These are phyloP conservation scores for Chlorodrepanis virens DNA, from an alignment of 2,113 vertebrate species.

Conservation along the genomic window DNA sequence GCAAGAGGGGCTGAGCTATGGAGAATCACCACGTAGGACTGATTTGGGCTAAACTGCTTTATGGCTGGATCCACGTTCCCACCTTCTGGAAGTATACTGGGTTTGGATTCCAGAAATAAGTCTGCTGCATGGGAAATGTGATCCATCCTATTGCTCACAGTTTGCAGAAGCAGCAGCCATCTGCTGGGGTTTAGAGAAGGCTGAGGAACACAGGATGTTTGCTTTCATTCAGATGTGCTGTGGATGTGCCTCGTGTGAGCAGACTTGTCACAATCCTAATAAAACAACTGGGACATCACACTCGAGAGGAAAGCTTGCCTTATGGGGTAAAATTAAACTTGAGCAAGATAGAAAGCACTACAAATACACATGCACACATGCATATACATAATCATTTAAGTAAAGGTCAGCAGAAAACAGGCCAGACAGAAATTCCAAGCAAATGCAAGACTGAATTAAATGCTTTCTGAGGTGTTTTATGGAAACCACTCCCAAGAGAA, in stretches of 20 bases:
- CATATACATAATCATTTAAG: background rate
- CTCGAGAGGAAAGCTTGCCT: background rate
- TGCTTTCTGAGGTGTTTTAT: background rate
- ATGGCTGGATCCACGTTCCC: background rate
- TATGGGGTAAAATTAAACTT: background rate
- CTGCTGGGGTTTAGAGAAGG: constrained; percentile 34
- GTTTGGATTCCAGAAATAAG: constrained; percentile 45
- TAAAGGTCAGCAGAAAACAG: constrained; percentile 8
- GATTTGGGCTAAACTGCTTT: background rate
- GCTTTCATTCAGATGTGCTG: constrained; percentile 24
- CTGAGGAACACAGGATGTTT: constrained; percentile 59
- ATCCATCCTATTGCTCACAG: background rate
- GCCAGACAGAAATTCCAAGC: background rate
- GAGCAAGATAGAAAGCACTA: background rate
- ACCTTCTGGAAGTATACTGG: background rate
- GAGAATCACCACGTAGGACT: fast-evolving
- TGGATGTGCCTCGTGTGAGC: background rate
- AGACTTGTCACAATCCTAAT: background rate
- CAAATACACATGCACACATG: background rate
- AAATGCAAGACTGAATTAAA: background rate
- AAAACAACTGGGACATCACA: background rate
- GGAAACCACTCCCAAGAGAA: background rate
- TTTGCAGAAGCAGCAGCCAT: constrained; percentile 55
- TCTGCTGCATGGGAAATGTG: constrained; percentile 34
- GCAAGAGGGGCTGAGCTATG: background rate